Conservation (phyloP, 2,888 invertebrate genomes). For the Prostheceraeus crozeri region DNA sequence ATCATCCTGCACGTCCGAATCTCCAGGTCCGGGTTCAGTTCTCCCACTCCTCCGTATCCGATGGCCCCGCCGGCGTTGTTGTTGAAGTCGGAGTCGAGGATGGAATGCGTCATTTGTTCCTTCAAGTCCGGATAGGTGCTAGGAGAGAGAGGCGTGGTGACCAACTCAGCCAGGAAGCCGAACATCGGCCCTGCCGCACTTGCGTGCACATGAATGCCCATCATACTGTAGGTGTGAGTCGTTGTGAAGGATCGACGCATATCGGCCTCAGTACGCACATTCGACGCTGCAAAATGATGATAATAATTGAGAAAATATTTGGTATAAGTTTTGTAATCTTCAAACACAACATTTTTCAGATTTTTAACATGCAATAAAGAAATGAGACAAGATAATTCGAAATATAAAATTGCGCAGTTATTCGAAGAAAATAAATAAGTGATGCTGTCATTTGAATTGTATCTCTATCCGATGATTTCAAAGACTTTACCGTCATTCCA, state of each 20-base stretch:
- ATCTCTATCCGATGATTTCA: no score
- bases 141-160: slow-evolving; percentile 68
- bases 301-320: no score
- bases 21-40: slow-evolving; percentile 72
- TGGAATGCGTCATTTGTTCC: slow-evolving; percentile 64
- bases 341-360: no score
- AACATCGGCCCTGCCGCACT: slow-evolving; percentile 81
- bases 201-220: slow-evolving; percentile 82
- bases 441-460: no score
- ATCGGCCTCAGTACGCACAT: slow-evolving; percentile 38
- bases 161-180: slow-evolving; percentile 93
- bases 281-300: no score
- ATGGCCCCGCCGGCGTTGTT: slow-evolving; percentile 79
- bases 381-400: no score
- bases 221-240: slow-evolving; percentile 42
- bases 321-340: no score
- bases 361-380: no score
- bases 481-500: no score
- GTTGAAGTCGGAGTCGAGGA: slow-evolving; percentile 71
- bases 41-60: slow-evolving; percentile 79
- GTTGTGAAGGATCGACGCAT: slow-evolving; percentile 45
- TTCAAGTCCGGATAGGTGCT: slow-evolving; percentile 33
- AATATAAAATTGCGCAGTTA: no score
- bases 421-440: no score
- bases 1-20: slow-evolving; percentile 62